Base-by-base conservation (phyloP, 2,888 invertebrate genomes). In the Hipparchia semele region DNA sequence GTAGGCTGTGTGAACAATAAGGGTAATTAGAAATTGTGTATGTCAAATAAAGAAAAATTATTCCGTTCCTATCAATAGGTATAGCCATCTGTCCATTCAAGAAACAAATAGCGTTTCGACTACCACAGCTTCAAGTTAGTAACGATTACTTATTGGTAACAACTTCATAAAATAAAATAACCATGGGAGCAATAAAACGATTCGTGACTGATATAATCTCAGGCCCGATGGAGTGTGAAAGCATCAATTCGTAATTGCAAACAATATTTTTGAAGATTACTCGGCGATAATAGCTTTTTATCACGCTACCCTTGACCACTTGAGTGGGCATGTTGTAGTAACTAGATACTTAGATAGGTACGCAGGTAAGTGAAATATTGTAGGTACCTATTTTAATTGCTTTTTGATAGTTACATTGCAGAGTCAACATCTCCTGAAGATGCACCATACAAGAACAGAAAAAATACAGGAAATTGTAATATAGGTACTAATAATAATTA, bases 211-310 rank as follows among this genome's bases (percentile, higher is more conserved):
- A 74, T 67, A 73, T 61, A 71, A 73, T 72, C 60, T 69, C 45
- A 54, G 46, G 46, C 68, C 45, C 54, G 53, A 76, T 75, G 58
- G 13, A 66, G 73, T 76, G 77, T 74, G 73, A 76, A 77, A 68
- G 67, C 71, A 75, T 74, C 68, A 75, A 76, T 75, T 73, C 49
- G 61, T 73, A 68, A 73, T 73, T 65, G 58, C 71, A 73, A 77
- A 76, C 71, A 74, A 71, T 75, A 70, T 75, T 65, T 68, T 65
- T 51, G 56, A 66, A 54, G 58, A 59, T 61, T 73, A 45, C 53
- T 73, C 45, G 23, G n/a, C 61, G 13, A 51, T 23, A 23, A 73
- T 60, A 39, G 62, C 62, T 7, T 73, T 64, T 56, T 60, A 68
- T 60, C 75, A 73, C 70, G 75, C 73, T 12, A 73, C 12, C 56